Percentiles rank a stretch among this genome's conserved stretches.
Conservation (phyloP, 2,113 vertebrate genomes). For the Nematolebias whitei region DNA sequence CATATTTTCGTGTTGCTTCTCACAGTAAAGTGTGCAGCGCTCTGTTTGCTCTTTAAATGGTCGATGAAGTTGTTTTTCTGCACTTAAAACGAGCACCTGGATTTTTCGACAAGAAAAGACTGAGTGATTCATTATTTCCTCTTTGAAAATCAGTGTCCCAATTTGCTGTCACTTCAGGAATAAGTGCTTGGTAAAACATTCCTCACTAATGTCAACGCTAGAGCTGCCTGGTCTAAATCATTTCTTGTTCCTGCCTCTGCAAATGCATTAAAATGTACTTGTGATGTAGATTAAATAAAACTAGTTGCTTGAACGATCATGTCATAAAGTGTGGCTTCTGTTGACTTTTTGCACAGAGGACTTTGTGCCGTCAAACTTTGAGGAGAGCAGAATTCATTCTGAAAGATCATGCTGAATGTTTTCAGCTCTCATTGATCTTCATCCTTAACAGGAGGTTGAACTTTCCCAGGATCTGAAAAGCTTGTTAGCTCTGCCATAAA, state of each 20-base stretch:
- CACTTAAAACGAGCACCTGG: conserved; percentile 53
- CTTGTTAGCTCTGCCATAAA: conserved; percentile 66
- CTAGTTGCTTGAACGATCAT: conserved; percentile 47
- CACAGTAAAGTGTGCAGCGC: conserved; percentile 13
- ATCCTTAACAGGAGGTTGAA: conserved; percentile 59
- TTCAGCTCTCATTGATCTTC: conserved; percentile 59
- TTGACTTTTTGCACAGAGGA: conserved; percentile 29
- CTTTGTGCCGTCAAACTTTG: conserved; percentile 20
- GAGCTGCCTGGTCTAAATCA: conserved; percentile 24
- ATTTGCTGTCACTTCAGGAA: conserved; percentile 44
- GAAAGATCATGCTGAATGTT: conserved; percentile 51
- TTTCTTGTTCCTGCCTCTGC: conserved; percentile 33
- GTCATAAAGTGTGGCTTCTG: conserved; percentile 34
- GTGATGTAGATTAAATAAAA: conserved; percentile 58
- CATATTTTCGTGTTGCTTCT: conserved; percentile 29
- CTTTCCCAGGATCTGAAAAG: conserved; percentile 58
- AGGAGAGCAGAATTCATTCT: conserved; percentile 27
- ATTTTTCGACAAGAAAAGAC: conserved; percentile 39
- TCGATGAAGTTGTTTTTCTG: conserved; percentile 61
- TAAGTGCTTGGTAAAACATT: conserved; percentile 42
- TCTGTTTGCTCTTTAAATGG: conserved; percentile 69
- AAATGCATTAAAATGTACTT: conserved; percentile 38
- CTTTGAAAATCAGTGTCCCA: conserved; percentile 36
- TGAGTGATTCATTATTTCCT: conserved; percentile 44
- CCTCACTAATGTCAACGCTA: conserved; percentile 26